Base-by-base conservation (phyloP, 2,113 vertebrate genomes). In the Solenodon paradoxus region DNA sequence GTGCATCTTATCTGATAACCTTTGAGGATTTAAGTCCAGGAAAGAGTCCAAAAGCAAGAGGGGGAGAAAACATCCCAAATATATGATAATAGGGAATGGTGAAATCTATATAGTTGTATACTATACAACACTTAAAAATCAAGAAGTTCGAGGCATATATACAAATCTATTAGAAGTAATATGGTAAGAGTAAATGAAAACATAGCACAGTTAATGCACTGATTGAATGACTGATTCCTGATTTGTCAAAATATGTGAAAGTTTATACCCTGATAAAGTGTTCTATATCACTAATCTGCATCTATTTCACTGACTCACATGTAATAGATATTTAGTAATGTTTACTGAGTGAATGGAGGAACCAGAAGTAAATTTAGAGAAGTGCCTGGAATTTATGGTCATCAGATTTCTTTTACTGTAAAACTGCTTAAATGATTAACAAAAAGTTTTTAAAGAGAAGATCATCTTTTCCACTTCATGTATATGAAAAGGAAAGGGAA, bases 291-390 rank as follows among this genome's bases (percentile, higher is more conserved):
- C 15, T 30, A 57, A 57, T 86, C 95, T 90, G 63, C 79, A n/a
- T 83, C 64, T 92, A 95, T 55, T 19, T 47, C 40, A 88, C 66
- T 35, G 22, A 19, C 51, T 57, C 85, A n/a, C 9, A 38, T 38
- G 8, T 57, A 82, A 63, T 45, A 86, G 55, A 61, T 85, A 77
- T 80, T 94, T 66, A 92, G 78, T 77, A 93, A 88, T 82, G 42
- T 77, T 86, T 86, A 74, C 22, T 72, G 59, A 61, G 79, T 68
- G 49, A 88, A 64, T 64, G 26, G 87, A 79, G 51, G 45, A 69
- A 57, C 12, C 35, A 80, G 45, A 96, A 88, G 53, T 57, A 91
- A 93, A 91, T 88, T 88, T 96, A 90, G 61, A 97, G 69, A 89
- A 90, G 47, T 85, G 24, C 66, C 74, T 91, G 61, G 32, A 92